A percentile compares a stretch with the other conserved stretches of the same genome.
phyloP scores from a whole-genome alignment of 53 echinoderm and acorn worm genomes.

The Holothuria leucospilota region DNA sequence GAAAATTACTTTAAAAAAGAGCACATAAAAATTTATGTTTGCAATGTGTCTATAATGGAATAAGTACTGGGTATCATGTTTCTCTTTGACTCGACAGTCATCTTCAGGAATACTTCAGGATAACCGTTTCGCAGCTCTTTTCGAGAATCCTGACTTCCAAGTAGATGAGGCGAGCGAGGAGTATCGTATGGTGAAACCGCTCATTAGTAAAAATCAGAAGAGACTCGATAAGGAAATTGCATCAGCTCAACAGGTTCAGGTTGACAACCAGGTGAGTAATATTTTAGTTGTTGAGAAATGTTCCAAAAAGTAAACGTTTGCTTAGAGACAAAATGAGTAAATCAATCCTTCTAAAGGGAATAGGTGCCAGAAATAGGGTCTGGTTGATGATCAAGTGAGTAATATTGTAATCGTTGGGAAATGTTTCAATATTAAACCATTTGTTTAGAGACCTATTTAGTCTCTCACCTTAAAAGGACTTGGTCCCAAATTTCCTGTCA shows the following conservation, averaged over 20 bases:
- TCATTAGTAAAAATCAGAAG: constrained; percentile 85
- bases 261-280: constrained; percentile 59
- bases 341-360: no score
- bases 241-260: constrained; percentile 79
- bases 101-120: constrained; percentile 76
- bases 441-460: no score
- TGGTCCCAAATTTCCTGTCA: no score
- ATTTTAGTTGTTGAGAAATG: background rate
- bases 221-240: constrained; percentile 66
- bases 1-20: constrained; percentile 2
- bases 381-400: no score
- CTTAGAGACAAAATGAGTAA: no score
- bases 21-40: background rate
- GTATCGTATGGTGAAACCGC: constrained; percentile 79
- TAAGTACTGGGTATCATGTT: background rate
- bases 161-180: constrained; percentile 89
- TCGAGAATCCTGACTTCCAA: constrained; percentile 95
- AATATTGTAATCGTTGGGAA: no score
- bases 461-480: no score
- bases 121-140: constrained; percentile 87
- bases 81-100: constrained; percentile 26
- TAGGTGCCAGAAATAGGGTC: no score
- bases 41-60: no score
- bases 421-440: no score
- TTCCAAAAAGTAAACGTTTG: background rate